Evolutionary conservation across 2,797 vertebrate genomes (phyloP), one percentile per base, ranked within the genome.

Genomic region (Argya squamiceps): DNA sequence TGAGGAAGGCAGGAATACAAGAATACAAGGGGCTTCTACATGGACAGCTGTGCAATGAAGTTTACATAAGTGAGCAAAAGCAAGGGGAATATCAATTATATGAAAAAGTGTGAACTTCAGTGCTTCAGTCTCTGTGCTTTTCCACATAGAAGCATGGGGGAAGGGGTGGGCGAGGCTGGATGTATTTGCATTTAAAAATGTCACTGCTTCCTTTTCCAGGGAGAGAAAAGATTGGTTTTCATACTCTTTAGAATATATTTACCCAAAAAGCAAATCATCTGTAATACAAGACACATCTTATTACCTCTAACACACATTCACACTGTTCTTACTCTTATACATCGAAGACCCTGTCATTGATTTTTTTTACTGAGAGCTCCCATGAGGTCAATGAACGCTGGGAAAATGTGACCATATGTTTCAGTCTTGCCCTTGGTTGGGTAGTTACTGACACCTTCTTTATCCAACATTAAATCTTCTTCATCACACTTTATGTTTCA

Each of bases 331-430:
- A 39, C 65, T 89, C 93, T 74, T 79, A 71, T 16, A 62, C 52
- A 44, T 84, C 20, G 30, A 89, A 86, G 81, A 84, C 58, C 27
- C 74, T 92, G 89, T 55, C 92, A 97, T 86, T 93, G 95, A 96
- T 96, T 96, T 95, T 95, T 95, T 78, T 97, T 95, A 96, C 83
- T 89, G 92, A 97, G 81, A 60, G 90, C 70, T 98, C 97, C 95
- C 96, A 50, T 21, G 96, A 95, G 97, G 86, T 74, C 96, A 92
- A 92, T 95, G 92, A 97, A 97, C 79, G 49, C 32, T 37, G 52
- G 14, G 79, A 93, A 98, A 96, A 89, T 89, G 88, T 81, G 93
- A 71, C 94, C 88, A 90, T 94, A 94, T 91, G 94, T 97, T 96
- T 97, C 94, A 93, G 69, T 65, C 18, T 9, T 97, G 95, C 90